Evolutionary conservation across 1,140 invertebrate genomes (phyloP).

Genomic region (Zaprionus lachaisei): DNA sequence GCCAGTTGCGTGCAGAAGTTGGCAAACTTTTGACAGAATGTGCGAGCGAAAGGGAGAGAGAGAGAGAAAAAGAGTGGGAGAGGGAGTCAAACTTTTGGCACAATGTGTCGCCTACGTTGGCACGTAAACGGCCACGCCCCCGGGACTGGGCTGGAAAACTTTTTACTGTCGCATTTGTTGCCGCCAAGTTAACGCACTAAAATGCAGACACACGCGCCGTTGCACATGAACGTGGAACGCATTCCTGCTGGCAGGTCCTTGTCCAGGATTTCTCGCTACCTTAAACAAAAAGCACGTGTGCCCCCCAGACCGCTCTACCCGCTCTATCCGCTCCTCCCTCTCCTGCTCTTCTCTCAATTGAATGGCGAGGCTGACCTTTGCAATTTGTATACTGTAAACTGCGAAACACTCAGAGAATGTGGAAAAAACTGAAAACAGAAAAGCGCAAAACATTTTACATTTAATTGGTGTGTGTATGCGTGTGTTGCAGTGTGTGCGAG

Average conservation of each 20-base stretch:
- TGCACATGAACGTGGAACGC: constrained; percentile 32
- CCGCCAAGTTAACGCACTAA: constrained; percentile 60
- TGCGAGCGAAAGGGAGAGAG: not conserved
- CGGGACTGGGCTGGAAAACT: constrained; percentile 46
- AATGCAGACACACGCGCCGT: constrained; percentile 57
- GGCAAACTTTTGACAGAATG: constrained; percentile 46
- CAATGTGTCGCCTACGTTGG: constrained; percentile 65
- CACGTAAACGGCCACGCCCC: constrained; percentile 39
- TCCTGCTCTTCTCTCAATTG: constrained; percentile 13
- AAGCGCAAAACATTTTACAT: constrained; percentile 77
- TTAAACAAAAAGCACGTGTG: constrained; percentile 76
- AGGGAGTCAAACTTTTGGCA: constrained; percentile 63
- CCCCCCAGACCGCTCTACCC: constrained; percentile 27
- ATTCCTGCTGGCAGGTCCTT: constrained; percentile 56
- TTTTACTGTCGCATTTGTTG: constrained; percentile 80
- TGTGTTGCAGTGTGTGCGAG: constrained; percentile 17
- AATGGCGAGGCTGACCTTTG: constrained; percentile 63
- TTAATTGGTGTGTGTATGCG: constrained; percentile 67
- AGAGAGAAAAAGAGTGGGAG: not conserved
- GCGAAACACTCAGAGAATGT: constrained; percentile 5
- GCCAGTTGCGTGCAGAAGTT: constrained; percentile 53
- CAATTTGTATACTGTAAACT: constrained; percentile 32
- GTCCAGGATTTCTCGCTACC: constrained; percentile 38
- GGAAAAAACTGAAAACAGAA: constrained; percentile 46
- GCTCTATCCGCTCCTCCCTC: constrained; percentile 16